Evolutionary conservation across 2,797 vertebrate genomes (phyloP), one percentile per base, ranked within the genome.

Genomic region (Miichthys miiuy): DNA sequence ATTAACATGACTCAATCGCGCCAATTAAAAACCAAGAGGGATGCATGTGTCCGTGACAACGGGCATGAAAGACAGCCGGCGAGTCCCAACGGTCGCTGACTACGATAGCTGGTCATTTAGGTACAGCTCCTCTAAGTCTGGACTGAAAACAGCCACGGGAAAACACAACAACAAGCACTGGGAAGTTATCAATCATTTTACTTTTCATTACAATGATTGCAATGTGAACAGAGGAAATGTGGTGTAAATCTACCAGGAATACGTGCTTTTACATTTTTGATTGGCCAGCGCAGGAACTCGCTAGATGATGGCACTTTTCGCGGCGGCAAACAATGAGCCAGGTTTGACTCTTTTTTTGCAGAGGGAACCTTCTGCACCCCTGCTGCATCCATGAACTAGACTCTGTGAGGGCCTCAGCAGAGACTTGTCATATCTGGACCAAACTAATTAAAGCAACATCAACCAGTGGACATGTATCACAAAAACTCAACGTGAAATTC

Each of bases 21-120:
- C 68, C 44, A 52, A 62, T 72, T 48, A 78, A 21, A 83, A 51
- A 50, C 23, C 68, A 17, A 54, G 42, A 77, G 21, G 42, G 70
- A 47, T 75, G 50, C 46, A 41, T 46, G 30, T 16, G 30, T 63
- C n/a, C 47, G 55, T 46, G 23, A 62, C 55, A 60, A 12, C 70
- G n/a, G 44, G 34, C 34, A 38, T n/a, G 21, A 14, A 58, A 75
- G 55, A 67, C 75, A 61, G 50, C 17, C 42, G 13, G 23, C 20
- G 52, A 73, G n/a, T 0, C 23, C 46, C 27, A 34, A 34, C 47
- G 41, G 75, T 64, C 64, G 34, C 64, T 58, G 66, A 69, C 25
- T 27, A 27, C 65, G 72, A 57, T 30, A 41, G n/a, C 56, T 71
- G 74, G 34, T 77, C 64, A 63, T 11, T 56, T 44, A 68, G 10